A percentile compares a stretch with the other conserved stretches of the same genome.
Conservation (phyloP, 2,797 vertebrate genomes). For the Poecile montanus region DNA sequence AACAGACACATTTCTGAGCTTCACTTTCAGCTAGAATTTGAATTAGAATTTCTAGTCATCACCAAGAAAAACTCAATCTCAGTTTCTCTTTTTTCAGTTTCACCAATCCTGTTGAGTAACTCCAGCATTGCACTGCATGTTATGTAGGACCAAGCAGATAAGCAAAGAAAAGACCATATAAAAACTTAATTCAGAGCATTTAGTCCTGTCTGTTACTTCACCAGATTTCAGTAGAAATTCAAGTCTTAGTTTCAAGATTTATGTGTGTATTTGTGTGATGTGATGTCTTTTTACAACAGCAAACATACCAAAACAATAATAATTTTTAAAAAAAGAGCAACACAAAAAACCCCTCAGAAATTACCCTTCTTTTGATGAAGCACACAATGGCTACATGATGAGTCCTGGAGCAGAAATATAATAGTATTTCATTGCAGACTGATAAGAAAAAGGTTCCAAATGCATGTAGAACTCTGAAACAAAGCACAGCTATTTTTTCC, state of each 20-base stretch:
- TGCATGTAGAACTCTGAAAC: not conserved
- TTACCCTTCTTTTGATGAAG: not conserved
- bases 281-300: not conserved
- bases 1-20: not conserved
- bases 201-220: not conserved
- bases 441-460: not conserved
- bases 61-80: not conserved
- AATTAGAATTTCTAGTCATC: not conserved
- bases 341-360: not conserved
- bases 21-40: not conserved
- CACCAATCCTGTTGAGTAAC: not conserved
- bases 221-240: not conserved
- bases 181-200: not conserved
- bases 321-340: accelerated
- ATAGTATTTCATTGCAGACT: not conserved
- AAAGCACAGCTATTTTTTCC: not conserved
- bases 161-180: not conserved
- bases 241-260: not conserved
- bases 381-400: not conserved
- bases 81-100: not conserved
- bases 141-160: not conserved
- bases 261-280: not conserved
- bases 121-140: not conserved
- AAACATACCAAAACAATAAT: not conserved
- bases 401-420: not conserved